Evolutionary conservation across 2,113 vertebrate genomes (phyloP).

Genomic region (Corythornis vintsioides): DNA sequence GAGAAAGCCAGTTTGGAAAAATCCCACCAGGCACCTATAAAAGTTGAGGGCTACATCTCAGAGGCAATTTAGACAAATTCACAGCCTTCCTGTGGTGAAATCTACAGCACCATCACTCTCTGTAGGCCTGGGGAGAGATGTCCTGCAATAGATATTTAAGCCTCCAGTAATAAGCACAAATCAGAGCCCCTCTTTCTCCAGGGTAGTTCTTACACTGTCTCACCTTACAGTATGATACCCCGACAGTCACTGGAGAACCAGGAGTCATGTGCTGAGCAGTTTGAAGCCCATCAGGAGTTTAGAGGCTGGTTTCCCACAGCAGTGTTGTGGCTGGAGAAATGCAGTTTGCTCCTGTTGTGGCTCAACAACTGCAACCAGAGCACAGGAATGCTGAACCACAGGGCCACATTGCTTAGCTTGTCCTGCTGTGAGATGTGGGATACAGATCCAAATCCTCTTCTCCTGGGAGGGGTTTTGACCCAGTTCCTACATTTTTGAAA

Average conservation of each 20-base stretch:
- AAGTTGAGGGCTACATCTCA: not conserved
- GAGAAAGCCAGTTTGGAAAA: not conserved
- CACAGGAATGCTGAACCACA: not conserved
- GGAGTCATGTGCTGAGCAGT: not conserved
- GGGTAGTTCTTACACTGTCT: not conserved
- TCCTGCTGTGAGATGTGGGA: not conserved
- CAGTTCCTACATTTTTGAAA: not conserved
- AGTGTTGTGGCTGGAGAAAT: not conserved
- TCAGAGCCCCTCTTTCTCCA: not conserved
- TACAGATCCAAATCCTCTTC: not conserved
- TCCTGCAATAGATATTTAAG: not conserved
- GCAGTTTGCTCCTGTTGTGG: not conserved
- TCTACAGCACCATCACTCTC: not conserved
- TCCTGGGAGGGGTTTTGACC: not conserved
- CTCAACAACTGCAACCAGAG: not conserved
- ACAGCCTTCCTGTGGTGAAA: not conserved
- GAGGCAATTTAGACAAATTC: not conserved
- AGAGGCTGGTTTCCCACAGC: not conserved
- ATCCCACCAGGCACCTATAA: not conserved
- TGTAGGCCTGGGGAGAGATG: not conserved
- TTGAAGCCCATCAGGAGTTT: not conserved
- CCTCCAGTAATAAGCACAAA: accelerated
- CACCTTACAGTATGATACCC: not conserved
- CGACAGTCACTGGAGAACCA: not conserved
- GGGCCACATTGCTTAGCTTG: accelerated